phyloP scores from a whole-genome alignment of 2,113 vertebrate species.

The Micronycteris hirsuta region DNA sequence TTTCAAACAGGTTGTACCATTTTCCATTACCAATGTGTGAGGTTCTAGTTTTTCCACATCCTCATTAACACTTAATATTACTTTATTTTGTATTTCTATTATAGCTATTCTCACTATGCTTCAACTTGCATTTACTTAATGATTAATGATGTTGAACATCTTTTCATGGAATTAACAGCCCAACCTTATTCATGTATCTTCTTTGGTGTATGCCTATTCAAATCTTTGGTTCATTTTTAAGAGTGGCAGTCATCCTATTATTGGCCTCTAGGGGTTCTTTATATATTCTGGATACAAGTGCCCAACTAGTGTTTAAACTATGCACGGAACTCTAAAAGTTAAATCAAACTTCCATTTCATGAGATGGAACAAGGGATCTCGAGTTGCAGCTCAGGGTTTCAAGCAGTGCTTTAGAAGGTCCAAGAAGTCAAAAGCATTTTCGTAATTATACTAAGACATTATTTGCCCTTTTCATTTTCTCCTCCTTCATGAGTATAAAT shows the following conservation, averaged over 20 bases:
- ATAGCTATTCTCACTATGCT: neutral
- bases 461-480: neutral
- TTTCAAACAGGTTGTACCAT: neutral
- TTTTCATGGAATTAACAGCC: neutral
- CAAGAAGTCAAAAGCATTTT: neutral
- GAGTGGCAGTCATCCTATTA: neutral
- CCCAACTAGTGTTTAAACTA: neutral
- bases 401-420: neutral
- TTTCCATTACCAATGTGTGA: neutral
- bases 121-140: neutral
- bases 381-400: neutral
- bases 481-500: neutral
- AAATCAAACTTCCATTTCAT: neutral
- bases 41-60: neutral
- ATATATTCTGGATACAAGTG: neutral
- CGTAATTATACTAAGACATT: neutral
- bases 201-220: neutral
- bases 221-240: neutral
- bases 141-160: neutral
- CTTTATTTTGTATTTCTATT: neutral
- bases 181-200: neutral
- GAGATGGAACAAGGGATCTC: neutral
- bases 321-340: neutral
- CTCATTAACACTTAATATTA: neutral
- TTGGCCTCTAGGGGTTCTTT: neutral